These are phyloP conservation scores for Pararge aegeria DNA, from an alignment of 1,140 invertebrate genomes.

Conservation along the genomic window DNA sequence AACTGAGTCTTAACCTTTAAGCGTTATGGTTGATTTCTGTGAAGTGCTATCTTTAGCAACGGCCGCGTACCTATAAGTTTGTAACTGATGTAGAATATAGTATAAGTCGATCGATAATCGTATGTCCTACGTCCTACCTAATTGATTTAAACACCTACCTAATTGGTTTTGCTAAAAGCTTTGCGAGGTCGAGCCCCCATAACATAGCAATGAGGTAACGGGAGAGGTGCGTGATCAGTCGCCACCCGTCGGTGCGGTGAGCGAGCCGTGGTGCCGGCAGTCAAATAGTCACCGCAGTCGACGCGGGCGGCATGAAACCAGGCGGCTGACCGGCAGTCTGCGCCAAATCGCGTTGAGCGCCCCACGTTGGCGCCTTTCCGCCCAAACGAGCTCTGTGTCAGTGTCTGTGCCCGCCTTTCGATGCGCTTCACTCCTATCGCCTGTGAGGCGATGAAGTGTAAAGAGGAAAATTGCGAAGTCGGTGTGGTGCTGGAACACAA, in stretches of 20 bases:
- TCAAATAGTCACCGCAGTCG: slow-evolving; percentile 66
- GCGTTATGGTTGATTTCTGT: too few relatives aligned
- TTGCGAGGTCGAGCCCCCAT: slow-evolving; percentile 71
- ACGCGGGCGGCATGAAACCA: slow-evolving; percentile 52
- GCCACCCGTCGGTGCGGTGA: slow-evolving; percentile 65
- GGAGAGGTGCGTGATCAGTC: slow-evolving; percentile 69
- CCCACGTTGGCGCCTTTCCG: slow-evolving; percentile 46
- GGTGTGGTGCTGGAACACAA: slow-evolving; percentile 76
- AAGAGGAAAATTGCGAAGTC: slow-evolving; percentile 79
- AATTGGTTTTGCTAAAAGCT: slow-evolving; percentile 38
- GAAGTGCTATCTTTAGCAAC: too few relatives aligned
- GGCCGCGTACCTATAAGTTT: too few relatives aligned
- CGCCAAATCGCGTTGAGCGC: slow-evolving; percentile 60
- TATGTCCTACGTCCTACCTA: neutral
- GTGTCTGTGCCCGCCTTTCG: slow-evolving; percentile 64
- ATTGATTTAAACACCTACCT: slow-evolving; percentile 30
- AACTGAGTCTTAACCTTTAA: too few relatives aligned
- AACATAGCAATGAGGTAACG: slow-evolving; percentile 75
- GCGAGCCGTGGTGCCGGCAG: slow-evolving; percentile 64
- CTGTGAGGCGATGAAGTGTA: slow-evolving; percentile 79
- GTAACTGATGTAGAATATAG: too few relatives aligned
- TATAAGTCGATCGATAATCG: neutral
- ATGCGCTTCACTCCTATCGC: slow-evolving; percentile 76
- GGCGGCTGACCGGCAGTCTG: slow-evolving; percentile 59
- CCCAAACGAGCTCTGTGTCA: slow-evolving; percentile 45